Conservation (phyloP, 2,797 vertebrate genomes). For the Myotis myotis region DNA sequence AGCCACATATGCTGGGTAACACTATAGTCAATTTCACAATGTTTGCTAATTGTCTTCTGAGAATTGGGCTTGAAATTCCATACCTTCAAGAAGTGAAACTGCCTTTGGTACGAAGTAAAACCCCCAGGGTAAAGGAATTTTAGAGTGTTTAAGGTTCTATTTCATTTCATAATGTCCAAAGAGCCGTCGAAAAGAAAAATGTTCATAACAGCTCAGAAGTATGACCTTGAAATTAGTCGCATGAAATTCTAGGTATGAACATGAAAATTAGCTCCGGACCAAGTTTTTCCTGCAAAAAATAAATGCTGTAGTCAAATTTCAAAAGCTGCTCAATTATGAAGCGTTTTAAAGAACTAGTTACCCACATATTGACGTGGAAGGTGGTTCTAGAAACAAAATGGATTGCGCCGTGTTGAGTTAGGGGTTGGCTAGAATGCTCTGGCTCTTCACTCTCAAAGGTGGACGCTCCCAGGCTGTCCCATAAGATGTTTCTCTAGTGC, state of each 20-base stretch:
- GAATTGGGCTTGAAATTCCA: slow-evolving; percentile 72
- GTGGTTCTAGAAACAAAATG: neutral
- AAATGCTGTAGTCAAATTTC: slow-evolving; percentile 13
- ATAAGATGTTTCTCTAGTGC: neutral
- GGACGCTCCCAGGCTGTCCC: neutral
- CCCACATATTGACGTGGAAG: neutral
- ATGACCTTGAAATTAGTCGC: slow-evolving; percentile 85
- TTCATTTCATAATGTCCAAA: slow-evolving; percentile 85
- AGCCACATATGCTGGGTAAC: slow-evolving; percentile 37
- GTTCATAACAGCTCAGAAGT: slow-evolving; percentile 84
- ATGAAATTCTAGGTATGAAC: slow-evolving; percentile 84
- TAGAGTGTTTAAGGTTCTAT: slow-evolving; percentile 82
- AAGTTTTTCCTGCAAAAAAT: slow-evolving; percentile 66
- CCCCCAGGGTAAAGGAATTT: slow-evolving; percentile 81
- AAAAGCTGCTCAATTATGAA: neutral
- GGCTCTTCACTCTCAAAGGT: neutral
- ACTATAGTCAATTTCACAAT: slow-evolving; percentile 72
- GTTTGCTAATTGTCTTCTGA: slow-evolving; percentile 53
- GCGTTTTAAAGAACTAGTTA: neutral
- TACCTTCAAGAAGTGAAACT: slow-evolving; percentile 81
- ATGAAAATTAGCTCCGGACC: slow-evolving; percentile 76
- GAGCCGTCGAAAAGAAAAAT: slow-evolving; percentile 82
- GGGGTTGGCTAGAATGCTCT: neutral
- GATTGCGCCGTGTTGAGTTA: neutral
- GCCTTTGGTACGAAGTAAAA: slow-evolving; percentile 82